Evolutionary conservation across 1,140 invertebrate species (phyloP), one percentile per base, ranked within the genome.

Genomic region (Cyclina sinensis): DNA sequence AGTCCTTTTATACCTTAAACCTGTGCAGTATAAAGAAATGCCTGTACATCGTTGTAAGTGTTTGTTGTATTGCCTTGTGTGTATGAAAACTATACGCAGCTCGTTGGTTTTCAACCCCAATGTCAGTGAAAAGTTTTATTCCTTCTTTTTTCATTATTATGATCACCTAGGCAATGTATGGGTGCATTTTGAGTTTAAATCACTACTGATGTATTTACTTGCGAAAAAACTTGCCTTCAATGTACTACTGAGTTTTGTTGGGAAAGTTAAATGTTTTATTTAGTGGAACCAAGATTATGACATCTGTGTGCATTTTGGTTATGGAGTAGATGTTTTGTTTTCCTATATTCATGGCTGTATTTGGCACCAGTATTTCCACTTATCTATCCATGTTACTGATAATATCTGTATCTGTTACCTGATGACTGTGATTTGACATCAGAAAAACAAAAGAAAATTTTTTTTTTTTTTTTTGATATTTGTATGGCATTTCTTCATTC

Each of bases 21-120:
- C 81, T 91, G 91, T 94, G 91, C 93, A 94, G 94, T 94, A 94
- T 94, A 92, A 93, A 94, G 94, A 95, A 95, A 95, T 95, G 94
- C 94, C 94, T 94, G 93, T 91, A 89, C 80, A 88, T 82, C 79
- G 80, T 88, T 88, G 86, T 88, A 76, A 82, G 78, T 88, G 80
- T 87, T 65, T 88, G 82, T 92, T 90, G 84, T 89, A 89, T 87
- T 89, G 90, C 86, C 74, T 91, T 89, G 83, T 89, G 32, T 78
- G 83, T 83, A 83, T 90, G 83, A 83, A 78, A 82, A 80, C 78
- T 87, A 76, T 86, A 84, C 70, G 70, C 86, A 80, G 86, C 86
- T 88, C 86, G 68, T 82, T 83, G 68, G 62, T 82, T 88, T 88
- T 74, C 43, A 82, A 57, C 86, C 78, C 54, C 39, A 51, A 80